Evolutionary conservation across 2,888 invertebrate genomes (phyloP), one percentile per base, ranked within the genome.

Genomic region (Odontocolon sp.): DNA sequence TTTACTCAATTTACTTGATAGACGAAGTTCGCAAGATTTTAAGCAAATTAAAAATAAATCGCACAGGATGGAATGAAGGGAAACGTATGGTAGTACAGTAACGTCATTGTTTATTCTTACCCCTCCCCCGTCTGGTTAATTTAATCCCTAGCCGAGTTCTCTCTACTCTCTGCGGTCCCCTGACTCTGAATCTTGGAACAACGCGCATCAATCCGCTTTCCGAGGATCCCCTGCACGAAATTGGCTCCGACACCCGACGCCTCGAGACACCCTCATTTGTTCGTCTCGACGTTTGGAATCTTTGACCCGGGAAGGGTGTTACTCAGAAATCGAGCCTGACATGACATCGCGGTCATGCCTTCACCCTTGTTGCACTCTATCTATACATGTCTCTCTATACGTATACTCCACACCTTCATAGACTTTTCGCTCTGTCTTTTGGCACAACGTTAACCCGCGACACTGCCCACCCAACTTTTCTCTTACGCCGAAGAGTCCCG

Each of bases 191-290:
- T 52, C 33, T 64, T 16, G 56, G 36, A 54, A 71, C 56, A 63
- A 56, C 61, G 18, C 56, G 66, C 67, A 67, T 67, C 67, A 76
- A 76, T 76, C 66, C 76, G 75, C 59, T 75, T 69, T 75, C 70
- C 59, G 52, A 23, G 40, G 45, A 66, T 36, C 68, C 57, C 33
- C 67, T 14, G 47, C 40, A 56, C 68, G 63, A 77, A 72, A 77
- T 77, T 77, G 68, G 57, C 57, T 47, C 4, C 52, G 77, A 77
- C 77, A 64, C 67, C 45, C 26, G 45, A 38, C 61, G 47, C 38
- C 23, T 52, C 54, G 47, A 33, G 66, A 61, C 64, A 61, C 68
- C 77, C 72, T 77, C 77, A 68, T 77, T 77, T 71, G 71, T 77
- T 67, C 71, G 71, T 50, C 61, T 36, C 67, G 72, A 72, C 72